Conservation (phyloP, 2,888 invertebrate species). For the Folsomia candida region DNA sequence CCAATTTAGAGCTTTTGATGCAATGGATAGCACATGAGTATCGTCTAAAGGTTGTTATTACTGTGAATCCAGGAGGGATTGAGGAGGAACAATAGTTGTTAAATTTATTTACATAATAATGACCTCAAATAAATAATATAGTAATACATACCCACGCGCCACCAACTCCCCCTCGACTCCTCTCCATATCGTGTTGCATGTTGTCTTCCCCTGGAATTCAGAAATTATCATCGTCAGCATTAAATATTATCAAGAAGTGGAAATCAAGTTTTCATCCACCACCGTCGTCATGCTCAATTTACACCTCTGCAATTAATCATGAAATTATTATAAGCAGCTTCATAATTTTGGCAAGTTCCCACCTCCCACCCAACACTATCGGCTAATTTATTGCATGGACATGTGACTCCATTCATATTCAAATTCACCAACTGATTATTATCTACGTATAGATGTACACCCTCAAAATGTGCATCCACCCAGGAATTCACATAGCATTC, state of each 20-base stretch:
- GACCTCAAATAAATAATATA: too few relatives aligned
- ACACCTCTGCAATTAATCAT: constrained; percentile 46
- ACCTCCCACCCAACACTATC: too few relatives aligned
- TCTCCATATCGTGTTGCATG: constrained; percentile 51
- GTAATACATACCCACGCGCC: constrained; percentile 51
- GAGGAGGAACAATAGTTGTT: too few relatives aligned
- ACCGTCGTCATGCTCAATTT: constrained; percentile 48
- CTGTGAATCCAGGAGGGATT: background rate
- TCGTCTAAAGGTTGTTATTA: background rate
- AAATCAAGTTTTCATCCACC: too few relatives aligned
- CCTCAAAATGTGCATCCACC: too few relatives aligned
- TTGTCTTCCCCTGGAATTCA: constrained; percentile 48
- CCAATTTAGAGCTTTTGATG: background rate
- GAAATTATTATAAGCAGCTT: background rate
- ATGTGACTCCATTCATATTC: background rate
- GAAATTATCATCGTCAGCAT: too few relatives aligned
- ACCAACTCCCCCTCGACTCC: constrained; percentile 50
- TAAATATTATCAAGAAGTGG: too few relatives aligned
- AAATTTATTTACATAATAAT: too few relatives aligned
- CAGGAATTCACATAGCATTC: too few relatives aligned
- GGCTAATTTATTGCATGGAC: background rate
- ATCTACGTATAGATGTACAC: background rate
- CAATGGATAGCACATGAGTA: background rate
- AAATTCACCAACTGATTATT: background rate
- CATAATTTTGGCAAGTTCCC: background rate